Evolutionary conservation across 2,797 vertebrate genomes (phyloP).

Genomic region (Erethizon dorsatum): DNA sequence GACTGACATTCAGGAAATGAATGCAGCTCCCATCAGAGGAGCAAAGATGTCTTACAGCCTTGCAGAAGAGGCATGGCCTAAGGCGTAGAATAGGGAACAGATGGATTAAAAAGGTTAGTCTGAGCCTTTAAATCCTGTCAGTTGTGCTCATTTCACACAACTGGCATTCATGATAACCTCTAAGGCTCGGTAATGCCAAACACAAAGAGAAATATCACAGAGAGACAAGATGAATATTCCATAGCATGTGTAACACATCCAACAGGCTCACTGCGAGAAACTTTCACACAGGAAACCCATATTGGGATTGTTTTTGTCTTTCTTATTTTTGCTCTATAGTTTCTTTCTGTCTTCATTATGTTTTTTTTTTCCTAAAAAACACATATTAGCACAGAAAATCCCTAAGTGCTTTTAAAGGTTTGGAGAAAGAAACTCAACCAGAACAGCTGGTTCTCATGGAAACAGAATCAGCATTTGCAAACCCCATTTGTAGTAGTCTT

Average conservation of each 20-base stretch:
- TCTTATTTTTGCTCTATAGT: not conserved
- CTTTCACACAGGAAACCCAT: not conserved
- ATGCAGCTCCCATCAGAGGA: slow-evolving; percentile 39
- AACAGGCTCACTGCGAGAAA: not conserved
- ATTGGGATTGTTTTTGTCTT: not conserved
- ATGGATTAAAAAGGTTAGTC: slow-evolving; percentile 75
- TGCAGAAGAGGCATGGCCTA: slow-evolving; percentile 65
- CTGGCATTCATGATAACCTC: slow-evolving; percentile 74
- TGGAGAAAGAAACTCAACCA: not conserved
- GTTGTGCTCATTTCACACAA: slow-evolving; percentile 68
- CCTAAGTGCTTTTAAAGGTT: slow-evolving; percentile 8
- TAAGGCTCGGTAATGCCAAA: slow-evolving; percentile 37
- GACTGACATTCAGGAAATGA: slow-evolving; percentile 73
- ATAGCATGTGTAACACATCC: not conserved
- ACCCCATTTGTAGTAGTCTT: not conserved
- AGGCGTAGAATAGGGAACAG: slow-evolving; percentile 68
- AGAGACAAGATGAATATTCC: slow-evolving; percentile 58
- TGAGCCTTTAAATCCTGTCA: slow-evolving; percentile 78
- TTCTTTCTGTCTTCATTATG: slow-evolving; percentile 14
- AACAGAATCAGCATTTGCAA: not conserved
- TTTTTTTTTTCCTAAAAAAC: slow-evolving; percentile 40
- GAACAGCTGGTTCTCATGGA: not conserved
- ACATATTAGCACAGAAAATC: slow-evolving; percentile 29
- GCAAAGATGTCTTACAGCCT: slow-evolving; percentile 1
- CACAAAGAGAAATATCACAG: slow-evolving; percentile 71